Evolutionary conservation across 2,888 invertebrate species (phyloP).

Genomic region (Mechanitis messenoides): DNA sequence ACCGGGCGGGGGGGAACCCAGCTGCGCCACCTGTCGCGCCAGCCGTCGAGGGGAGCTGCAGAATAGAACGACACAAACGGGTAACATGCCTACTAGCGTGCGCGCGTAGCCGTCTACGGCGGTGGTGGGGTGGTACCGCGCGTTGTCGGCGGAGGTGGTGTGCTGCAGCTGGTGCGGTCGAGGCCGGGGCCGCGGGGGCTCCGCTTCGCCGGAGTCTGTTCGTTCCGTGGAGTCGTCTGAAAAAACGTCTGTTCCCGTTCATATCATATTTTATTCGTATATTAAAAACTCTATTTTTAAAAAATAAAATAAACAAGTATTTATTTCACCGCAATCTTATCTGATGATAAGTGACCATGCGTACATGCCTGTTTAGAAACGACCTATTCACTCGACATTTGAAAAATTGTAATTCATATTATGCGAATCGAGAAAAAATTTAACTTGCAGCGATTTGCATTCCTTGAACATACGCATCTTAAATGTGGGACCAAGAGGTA

Average conservation of each 20-base stretch:
- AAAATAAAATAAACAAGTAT: too few relatives aligned
- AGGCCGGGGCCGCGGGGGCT: constrained; percentile 35
- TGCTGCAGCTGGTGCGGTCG: constrained; percentile 54
- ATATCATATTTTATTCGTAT: constrained; percentile 6
- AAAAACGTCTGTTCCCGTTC: constrained; percentile 26
- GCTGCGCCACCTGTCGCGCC: constrained; percentile 60
- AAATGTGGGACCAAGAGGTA: too few relatives aligned
- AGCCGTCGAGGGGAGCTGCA: constrained; percentile 54
- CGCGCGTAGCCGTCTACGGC: constrained; percentile 12
- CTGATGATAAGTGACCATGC: too few relatives aligned
- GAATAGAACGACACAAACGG: too few relatives aligned
- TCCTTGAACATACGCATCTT: too few relatives aligned
- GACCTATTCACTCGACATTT: too few relatives aligned
- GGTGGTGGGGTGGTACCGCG: constrained; percentile 30
- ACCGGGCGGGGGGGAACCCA: constrained; percentile 53
- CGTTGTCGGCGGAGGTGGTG: constrained; percentile 26
- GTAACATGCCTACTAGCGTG: too few relatives aligned
- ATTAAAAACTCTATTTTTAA: background rate
- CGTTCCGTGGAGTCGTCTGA: constrained; percentile 62
- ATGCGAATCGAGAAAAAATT: too few relatives aligned
- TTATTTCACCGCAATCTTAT: too few relatives aligned
- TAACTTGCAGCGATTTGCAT: too few relatives aligned
- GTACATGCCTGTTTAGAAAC: too few relatives aligned
- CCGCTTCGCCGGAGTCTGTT: constrained; percentile 58
- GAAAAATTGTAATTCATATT: too few relatives aligned